These are phyloP conservation scores for Gnathochromis pfefferi DNA, from an alignment of 2,113 vertebrate species.

Conservation along the genomic window DNA sequence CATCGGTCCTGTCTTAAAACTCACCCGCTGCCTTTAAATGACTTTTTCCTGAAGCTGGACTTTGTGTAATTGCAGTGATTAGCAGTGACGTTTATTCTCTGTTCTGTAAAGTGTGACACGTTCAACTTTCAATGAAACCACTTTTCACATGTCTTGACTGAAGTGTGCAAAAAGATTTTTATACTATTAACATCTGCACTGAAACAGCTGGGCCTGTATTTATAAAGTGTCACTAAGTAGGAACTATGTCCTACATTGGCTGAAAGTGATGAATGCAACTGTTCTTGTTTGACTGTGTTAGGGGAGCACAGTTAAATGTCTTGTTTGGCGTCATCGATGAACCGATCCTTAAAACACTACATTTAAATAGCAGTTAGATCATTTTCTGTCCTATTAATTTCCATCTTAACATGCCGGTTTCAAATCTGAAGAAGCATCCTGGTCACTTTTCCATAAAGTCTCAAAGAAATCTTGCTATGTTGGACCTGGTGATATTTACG, in stretches of 20 bases:
- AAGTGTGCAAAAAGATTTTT: not conserved
- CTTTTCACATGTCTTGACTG: not conserved
- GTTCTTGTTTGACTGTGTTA: rapidly evolving
- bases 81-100: not conserved
- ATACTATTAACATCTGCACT: not conserved
- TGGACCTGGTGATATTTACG: not conserved
- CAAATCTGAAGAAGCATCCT: not conserved
- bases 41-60: not conserved
- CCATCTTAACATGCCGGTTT: not conserved
- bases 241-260: not conserved
- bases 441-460: not conserved
- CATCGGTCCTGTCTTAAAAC: constrained; percentile 38
- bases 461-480: not conserved
- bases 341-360: not conserved
- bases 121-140: rapidly evolving
- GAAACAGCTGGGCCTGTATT: not conserved
- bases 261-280: not conserved
- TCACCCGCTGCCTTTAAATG: constrained; percentile 55
- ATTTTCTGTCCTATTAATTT: not conserved
- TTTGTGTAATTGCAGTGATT: not conserved
- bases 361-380: not conserved
- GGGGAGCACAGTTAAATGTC: rapidly evolving
- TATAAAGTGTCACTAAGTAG: not conserved
- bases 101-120: not conserved
- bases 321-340: not conserved